Conservation (phyloP, 2,888 invertebrate genomes). For the Pseudococcus viburni region DNA sequence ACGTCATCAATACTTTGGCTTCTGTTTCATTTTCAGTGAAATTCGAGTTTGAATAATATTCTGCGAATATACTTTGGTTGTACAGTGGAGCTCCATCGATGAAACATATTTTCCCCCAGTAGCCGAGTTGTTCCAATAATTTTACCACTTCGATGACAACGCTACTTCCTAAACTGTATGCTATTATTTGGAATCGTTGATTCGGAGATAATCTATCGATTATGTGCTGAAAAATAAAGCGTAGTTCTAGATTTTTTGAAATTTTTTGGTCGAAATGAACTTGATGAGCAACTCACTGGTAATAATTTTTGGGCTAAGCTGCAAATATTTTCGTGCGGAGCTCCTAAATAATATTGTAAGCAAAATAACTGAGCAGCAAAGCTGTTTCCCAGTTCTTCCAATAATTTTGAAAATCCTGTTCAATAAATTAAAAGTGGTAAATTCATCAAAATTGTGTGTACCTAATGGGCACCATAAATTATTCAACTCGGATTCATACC, state of each 20-base stretch:
- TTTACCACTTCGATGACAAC: conserved; percentile 84
- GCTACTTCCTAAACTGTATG: conserved; percentile 89
- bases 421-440: conserved; percentile 72
- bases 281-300: conserved; percentile 67
- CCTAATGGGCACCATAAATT: conserved; percentile 73
- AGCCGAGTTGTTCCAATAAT: conserved; percentile 79
- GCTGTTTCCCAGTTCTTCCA: background rate
- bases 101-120: conserved; percentile 78
- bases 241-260: background rate
- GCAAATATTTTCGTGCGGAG: conserved; percentile 70
- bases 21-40: background rate
- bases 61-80: background rate
- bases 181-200: conserved; percentile 82
- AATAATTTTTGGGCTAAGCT: conserved; percentile 73
- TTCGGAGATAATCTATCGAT: conserved; percentile 75
- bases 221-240: conserved; percentile 74
- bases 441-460: conserved; percentile 78
- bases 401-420: conserved; percentile 68
- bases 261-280: no score
- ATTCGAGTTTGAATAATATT: background rate
- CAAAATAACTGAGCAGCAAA: background rate
- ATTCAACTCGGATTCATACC: conserved; percentile 69
- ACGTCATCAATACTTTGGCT: background rate
- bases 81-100: conserved; percentile 83
- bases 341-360: background rate